phyloP scores from a whole-genome alignment of 2,797 vertebrate genomes.

The Lophius americanus region DNA sequence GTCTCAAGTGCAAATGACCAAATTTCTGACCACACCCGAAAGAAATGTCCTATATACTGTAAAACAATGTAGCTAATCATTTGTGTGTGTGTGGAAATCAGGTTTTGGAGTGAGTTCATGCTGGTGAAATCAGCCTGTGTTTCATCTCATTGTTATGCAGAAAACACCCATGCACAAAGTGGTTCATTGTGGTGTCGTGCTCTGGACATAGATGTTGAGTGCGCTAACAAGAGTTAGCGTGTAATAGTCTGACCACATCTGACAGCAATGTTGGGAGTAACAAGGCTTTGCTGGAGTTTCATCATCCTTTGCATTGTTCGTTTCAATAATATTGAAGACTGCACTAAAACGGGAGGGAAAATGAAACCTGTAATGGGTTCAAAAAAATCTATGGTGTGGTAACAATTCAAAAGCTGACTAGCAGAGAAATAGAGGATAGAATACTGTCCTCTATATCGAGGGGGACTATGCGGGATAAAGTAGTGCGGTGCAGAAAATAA shows the following conservation, averaged over 20 bases:
- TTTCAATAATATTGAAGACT: neutral
- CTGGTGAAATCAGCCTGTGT: too few species aligned
- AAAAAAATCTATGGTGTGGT: neutral
- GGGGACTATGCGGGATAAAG: too few species aligned
- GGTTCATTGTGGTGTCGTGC: slow-evolving; percentile 37
- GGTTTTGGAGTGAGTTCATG: too few species aligned
- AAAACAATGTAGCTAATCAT: neutral
- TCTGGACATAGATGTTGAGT: slow-evolving; percentile 20
- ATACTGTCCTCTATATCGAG: too few species aligned
- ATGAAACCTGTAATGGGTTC: neutral
- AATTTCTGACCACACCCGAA: slow-evolving; percentile 33
- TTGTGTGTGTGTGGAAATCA: neutral
- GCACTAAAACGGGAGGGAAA: neutral
- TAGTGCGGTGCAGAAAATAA: too few species aligned
- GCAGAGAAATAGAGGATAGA: neutral
- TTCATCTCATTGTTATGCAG: too few species aligned
- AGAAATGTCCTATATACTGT: slow-evolving; percentile 1
- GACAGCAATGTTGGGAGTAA: slow-evolving; percentile 20
- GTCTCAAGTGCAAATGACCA: slow-evolving; percentile 18
- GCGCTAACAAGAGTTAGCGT: slow-evolving; percentile 20
- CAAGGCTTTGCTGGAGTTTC: slow-evolving; percentile 17
- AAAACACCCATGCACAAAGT: slow-evolving; percentile 41
- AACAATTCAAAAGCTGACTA: neutral
- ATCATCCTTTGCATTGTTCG: slow-evolving; percentile 6
- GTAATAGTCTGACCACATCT: slow-evolving; percentile 30